Conservation (phyloP, 2,113 vertebrate genomes). For the Tursiops truncatus region DNA sequence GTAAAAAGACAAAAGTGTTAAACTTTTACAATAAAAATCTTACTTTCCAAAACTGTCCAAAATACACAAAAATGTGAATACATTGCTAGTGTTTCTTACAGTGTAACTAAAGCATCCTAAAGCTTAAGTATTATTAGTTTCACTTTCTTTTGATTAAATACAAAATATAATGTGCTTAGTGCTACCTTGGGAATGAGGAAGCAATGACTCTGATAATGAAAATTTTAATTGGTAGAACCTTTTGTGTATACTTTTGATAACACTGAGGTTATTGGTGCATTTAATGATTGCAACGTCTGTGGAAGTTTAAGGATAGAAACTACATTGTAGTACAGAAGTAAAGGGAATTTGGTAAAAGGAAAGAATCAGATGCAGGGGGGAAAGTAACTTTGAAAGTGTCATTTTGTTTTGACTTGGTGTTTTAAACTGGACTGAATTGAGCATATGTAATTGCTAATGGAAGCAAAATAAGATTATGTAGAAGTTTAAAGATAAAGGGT, state of each 20-base stretch:
- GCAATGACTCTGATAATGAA: background rate
- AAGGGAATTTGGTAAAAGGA: background rate
- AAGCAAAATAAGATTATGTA: background rate
- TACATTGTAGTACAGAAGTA: background rate
- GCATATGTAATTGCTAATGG: background rate
- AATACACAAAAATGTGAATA: background rate
- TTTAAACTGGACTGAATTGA: background rate
- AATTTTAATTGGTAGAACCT: background rate
- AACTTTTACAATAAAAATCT: background rate
- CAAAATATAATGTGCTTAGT: background rate
- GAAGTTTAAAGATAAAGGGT: background rate
- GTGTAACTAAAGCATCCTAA: background rate
- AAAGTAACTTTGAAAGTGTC: background rate
- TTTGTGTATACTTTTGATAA: background rate
- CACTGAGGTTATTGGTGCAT: background rate
- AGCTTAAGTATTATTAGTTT: background rate
- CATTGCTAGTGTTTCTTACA: background rate
- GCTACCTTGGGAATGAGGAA: background rate
- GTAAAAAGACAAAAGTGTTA: background rate
- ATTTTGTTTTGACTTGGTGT: background rate
- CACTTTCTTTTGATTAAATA: background rate
- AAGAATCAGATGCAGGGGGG: background rate
- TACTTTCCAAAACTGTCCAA: background rate
- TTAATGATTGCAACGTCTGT: background rate
- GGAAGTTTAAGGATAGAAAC: background rate